Conservation (phyloP, 2,113 vertebrate genomes). For the Tupaia tana region DNA sequence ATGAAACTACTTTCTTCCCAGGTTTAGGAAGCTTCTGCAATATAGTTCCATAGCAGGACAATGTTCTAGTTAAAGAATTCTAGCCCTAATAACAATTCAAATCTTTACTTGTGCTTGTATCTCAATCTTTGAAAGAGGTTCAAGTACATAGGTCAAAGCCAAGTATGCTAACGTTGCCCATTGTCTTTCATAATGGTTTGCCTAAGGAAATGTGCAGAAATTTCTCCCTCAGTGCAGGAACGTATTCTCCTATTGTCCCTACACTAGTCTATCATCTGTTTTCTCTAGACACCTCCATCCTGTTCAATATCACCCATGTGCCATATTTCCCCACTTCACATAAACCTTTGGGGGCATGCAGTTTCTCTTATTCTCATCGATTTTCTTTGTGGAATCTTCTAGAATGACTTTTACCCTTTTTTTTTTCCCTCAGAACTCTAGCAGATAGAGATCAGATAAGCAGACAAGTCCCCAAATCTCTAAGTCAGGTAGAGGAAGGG, state of each 20-base stretch:
- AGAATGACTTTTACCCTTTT: background rate
- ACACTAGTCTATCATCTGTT: background rate
- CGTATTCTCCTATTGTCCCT: background rate
- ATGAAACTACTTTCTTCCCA: background rate
- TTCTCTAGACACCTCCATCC: background rate
- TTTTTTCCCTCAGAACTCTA: background rate
- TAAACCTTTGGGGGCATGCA: background rate
- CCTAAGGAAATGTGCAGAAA: conserved; percentile 3
- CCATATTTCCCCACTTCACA: background rate
- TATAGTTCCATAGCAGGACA: background rate
- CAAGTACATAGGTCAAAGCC: background rate
- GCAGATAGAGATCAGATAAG: background rate
- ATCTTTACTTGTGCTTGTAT: background rate
- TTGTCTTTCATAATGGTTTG: background rate
- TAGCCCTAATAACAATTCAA: background rate
- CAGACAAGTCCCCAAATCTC: background rate
- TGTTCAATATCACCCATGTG: background rate
- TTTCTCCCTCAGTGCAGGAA: background rate
- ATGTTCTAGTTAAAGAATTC: background rate
- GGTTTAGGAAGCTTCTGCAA: background rate
- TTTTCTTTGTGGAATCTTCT: conserved; percentile 30
- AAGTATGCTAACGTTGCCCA: background rate
- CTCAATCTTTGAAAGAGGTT: background rate
- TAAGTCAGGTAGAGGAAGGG: background rate
- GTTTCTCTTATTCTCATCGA: background rate